Conservation (phyloP, 2,113 vertebrate species). For the Neodontobutis hainanensis region DNA sequence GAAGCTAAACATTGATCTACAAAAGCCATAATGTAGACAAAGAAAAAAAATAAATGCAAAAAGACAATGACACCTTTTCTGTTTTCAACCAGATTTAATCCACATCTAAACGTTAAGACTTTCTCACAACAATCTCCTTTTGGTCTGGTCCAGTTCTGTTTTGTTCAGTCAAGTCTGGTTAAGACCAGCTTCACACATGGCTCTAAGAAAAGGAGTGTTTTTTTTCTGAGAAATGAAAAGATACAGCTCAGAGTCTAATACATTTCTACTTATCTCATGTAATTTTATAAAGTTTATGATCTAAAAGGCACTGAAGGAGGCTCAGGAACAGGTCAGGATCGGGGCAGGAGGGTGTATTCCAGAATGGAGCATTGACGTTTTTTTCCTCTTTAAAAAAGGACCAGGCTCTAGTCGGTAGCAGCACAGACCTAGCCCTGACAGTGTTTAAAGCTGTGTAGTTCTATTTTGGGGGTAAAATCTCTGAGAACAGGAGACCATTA, state of each 20-base stretch:
- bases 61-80: too few species aligned
- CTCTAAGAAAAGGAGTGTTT: too few species aligned
- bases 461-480: slow-evolving; percentile 55
- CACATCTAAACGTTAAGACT: too few species aligned
- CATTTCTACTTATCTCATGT: background rate
- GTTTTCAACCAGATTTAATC: too few species aligned
- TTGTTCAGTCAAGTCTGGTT: too few species aligned
- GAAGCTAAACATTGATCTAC: too few species aligned
- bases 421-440: too few species aligned
- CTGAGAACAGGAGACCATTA: slow-evolving; percentile 91
- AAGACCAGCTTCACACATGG: too few species aligned
- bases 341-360: background rate
- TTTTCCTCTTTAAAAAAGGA: background rate
- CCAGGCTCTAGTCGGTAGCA: background rate
- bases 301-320: background rate
- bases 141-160: too few species aligned
- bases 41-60: too few species aligned
- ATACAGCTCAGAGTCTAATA: background rate
- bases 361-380: background rate
- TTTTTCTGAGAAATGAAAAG: background rate
- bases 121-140: too few species aligned
- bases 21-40: too few species aligned
- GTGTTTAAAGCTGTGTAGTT: background rate
- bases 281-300: background rate
- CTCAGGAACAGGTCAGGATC: background rate